These are phyloP conservation scores for Petroica traversi DNA, from an alignment of 2,113 vertebrate genomes.

Conservation along the genomic window DNA sequence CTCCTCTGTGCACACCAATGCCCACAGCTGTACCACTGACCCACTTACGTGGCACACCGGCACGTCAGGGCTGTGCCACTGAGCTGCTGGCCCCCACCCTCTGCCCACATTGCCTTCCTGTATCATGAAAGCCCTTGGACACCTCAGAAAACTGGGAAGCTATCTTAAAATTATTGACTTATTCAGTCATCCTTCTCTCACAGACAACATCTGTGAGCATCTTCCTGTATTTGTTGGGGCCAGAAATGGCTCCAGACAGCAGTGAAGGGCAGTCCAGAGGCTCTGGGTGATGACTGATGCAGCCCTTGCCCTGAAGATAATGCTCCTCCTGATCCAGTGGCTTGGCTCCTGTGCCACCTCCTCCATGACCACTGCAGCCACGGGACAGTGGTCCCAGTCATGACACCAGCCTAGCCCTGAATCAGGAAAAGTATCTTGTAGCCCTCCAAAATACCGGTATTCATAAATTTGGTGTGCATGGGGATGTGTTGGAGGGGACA, in stretches of 20 bases:
- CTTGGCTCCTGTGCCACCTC: neutral
- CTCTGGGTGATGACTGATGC: fast-evolving
- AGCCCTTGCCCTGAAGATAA: neutral
- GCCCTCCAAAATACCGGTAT: neutral
- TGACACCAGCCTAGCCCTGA: neutral
- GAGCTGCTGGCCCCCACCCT: neutral
- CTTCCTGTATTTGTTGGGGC: neutral
- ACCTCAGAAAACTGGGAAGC: neutral
- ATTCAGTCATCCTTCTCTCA: neutral
- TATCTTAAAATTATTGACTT: neutral
- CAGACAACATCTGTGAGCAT: fast-evolving
- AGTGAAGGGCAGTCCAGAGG: neutral
- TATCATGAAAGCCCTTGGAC: neutral
- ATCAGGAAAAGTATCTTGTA: neutral
- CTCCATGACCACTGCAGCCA: neutral
- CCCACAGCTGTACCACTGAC: conserved; percentile 54
- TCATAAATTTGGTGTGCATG: neutral
- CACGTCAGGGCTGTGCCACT: neutral
- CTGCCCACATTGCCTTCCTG: neutral
- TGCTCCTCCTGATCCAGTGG: neutral
- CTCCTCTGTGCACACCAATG: neutral
- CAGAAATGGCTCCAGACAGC: neutral
- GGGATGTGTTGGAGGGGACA: neutral
- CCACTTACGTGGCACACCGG: neutral
- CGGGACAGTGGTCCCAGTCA: fast-evolving